Conservation (phyloP, 2,797 vertebrate species). For the Lindbergichthys nudifrons region DNA sequence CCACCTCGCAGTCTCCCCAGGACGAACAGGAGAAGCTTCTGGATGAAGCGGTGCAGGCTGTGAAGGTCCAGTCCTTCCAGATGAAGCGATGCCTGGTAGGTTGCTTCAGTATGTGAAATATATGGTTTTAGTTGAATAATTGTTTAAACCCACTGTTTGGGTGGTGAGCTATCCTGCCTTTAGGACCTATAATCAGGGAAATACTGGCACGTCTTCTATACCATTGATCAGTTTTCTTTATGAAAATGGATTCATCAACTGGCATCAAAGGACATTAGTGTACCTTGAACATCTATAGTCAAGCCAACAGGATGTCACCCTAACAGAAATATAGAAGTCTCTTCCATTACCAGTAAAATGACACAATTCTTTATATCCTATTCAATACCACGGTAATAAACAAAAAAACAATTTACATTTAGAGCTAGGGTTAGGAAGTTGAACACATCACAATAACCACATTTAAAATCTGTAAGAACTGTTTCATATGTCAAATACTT, state of each 20-base stretch:
- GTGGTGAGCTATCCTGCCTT: not conserved
- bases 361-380: not conserved
- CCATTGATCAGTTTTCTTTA: not conserved
- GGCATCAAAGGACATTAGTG: not conserved
- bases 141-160: not conserved
- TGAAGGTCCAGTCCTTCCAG: conserved; percentile 99
- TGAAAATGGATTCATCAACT: not conserved
- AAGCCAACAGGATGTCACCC: not conserved
- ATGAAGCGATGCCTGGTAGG: conserved; percentile 99
- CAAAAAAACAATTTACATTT: too few species aligned
- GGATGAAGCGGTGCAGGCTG: conserved; percentile 97
- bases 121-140: not conserved
- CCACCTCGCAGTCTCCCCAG: conserved; percentile 95
- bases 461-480: too few species aligned
- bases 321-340: not conserved
- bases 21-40: conserved; percentile 99
- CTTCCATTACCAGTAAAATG: not conserved
- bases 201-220: not conserved
- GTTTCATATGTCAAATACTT: too few species aligned
- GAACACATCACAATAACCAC: too few species aligned
- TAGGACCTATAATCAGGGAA: not conserved
- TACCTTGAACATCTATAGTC: not conserved
- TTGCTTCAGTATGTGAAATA: not conserved
- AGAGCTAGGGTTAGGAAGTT: too few species aligned
- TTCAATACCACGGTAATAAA: not conserved